Base-by-base conservation (phyloP, 2,113 vertebrate genomes). In the Terrapene triunguis region DNA sequence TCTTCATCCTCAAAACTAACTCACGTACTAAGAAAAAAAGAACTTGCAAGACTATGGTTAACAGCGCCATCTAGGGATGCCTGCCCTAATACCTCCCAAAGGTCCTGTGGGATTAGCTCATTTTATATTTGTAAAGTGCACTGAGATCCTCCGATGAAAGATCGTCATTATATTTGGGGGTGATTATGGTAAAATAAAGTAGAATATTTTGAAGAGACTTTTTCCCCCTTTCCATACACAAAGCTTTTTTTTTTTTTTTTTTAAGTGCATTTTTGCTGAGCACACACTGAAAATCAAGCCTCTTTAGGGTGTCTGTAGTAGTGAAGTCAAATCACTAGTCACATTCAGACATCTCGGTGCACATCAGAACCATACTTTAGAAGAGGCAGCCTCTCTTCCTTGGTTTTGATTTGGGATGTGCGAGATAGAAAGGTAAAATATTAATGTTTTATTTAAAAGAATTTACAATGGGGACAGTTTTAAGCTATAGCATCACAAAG, bases 391-490 rank as follows among this genome's bases (percentile, higher is more conserved):
- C 17, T 85, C 25, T 27, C 88, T 69, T 44, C 38, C 91, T 82
- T 87, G 54, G 48, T 72, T 92, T 88, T 89, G 78, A 87, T 69
- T 69, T 35, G 88, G 91, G 79, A 3, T 2, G n/a, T 95, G 92
- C 42, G 76, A 90, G 88, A 89, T 95, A 84, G 93, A 92, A 95
- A 84, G 59, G 54, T 90, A 95, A 85, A 90, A 82, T 89, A 69
- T 7, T 8, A 82, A 94, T 80, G 47, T 62, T 95, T 93, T 95
- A 80, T 94, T 69, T 82, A 76, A 94, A 94, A 96, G 96, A 88
- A 88, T 89, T 90, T 91, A 93, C 96, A 94, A 97, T 97, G 97
- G 97, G 92, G 91, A 95, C 95, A 96, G 94, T 91, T 97, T 96
- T 98, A 93, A 44, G 89, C 85, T 96, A 57, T 89, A 84, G 91